Conservation (phyloP, 1,140 invertebrate genomes). For the Drosophila prosaltans region DNA sequence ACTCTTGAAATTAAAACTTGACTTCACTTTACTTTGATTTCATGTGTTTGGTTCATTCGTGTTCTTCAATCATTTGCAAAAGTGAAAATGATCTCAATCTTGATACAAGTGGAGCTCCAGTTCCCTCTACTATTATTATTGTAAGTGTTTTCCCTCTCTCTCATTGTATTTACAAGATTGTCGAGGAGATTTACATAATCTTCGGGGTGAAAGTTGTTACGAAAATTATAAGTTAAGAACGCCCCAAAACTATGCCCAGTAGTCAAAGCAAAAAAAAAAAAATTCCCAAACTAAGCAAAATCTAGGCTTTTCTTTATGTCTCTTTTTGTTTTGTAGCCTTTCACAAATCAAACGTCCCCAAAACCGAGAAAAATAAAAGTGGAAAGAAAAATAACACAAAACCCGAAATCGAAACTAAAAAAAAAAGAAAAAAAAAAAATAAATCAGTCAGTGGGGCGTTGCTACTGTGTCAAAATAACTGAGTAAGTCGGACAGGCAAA, state of each 20-base stretch:
- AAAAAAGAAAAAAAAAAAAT: constrained; percentile 30
- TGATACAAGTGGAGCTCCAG: constrained; percentile 1
- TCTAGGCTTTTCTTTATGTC: constrained; percentile 8
- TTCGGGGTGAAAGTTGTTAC: constrained; percentile 69
- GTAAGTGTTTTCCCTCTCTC: constrained; percentile 16
- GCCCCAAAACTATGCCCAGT: constrained; percentile 65
- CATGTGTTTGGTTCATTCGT: constrained; percentile 30
- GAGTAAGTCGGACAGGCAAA: constrained; percentile 27
- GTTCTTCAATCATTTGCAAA: constrained; percentile 69
- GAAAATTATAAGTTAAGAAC: constrained; percentile 71
- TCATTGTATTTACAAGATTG: constrained; percentile 19
- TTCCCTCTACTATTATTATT: constrained; percentile 40
- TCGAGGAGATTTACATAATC: constrained; percentile 68
- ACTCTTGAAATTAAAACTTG: constrained; percentile 33
- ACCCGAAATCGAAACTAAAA: constrained; percentile 24
- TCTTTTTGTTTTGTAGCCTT: constrained; percentile 41
- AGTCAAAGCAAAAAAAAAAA: constrained; percentile 33
- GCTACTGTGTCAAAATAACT: constrained; percentile 64
- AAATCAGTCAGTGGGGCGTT: constrained; percentile 78
- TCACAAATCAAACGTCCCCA: constrained; percentile 65
- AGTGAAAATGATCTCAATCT: constrained; percentile 62
- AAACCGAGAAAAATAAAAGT: constrained; percentile 19
- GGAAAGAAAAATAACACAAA: constrained; percentile 35
- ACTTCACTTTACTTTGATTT: constrained; percentile 67
- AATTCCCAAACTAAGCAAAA: constrained; percentile 7